phyloP scores from a whole-genome alignment of 2,113 vertebrate genomes.

The Lanius collurio region DNA sequence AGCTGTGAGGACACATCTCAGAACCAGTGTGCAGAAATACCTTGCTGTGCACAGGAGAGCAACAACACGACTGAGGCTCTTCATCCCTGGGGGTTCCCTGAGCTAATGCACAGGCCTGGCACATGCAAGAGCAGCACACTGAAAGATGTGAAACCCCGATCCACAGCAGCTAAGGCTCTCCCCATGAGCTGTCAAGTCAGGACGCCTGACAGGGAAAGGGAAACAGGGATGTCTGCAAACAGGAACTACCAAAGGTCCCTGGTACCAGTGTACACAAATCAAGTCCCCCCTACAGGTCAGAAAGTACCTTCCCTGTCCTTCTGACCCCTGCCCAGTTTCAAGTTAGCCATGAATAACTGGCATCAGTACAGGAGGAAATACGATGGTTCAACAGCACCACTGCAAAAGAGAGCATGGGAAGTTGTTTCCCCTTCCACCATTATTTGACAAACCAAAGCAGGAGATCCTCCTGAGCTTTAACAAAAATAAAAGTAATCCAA shows the following conservation, averaged over 20 bases:
- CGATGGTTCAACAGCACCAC: background rate
- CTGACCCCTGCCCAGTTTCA: background rate
- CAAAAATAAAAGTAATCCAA: background rate
- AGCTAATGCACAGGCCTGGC: background rate
- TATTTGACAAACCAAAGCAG: background rate
- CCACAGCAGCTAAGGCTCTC: background rate
- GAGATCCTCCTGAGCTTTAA: background rate
- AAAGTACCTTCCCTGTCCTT: background rate
- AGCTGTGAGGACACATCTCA: background rate
- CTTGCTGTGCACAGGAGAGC: background rate
- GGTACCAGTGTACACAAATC: background rate
- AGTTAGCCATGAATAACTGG: background rate
- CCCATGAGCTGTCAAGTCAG: background rate
- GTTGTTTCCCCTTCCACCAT: background rate
- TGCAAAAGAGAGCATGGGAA: background rate
- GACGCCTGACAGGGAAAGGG: background rate
- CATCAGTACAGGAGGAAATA: background rate
- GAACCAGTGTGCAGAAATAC: background rate
- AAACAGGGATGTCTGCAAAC: background rate
- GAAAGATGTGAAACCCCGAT: background rate
- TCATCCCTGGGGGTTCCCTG: background rate
- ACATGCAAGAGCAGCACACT: background rate
- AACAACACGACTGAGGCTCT: fast-evolving
- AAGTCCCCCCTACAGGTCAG: background rate
- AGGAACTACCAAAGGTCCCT: background rate